Percentiles rank a stretch among this genome's conserved stretches.
These are phyloP conservation scores for Pimephales promelas DNA, from an alignment of 2,113 vertebrate genomes.

Conservation along the genomic window DNA sequence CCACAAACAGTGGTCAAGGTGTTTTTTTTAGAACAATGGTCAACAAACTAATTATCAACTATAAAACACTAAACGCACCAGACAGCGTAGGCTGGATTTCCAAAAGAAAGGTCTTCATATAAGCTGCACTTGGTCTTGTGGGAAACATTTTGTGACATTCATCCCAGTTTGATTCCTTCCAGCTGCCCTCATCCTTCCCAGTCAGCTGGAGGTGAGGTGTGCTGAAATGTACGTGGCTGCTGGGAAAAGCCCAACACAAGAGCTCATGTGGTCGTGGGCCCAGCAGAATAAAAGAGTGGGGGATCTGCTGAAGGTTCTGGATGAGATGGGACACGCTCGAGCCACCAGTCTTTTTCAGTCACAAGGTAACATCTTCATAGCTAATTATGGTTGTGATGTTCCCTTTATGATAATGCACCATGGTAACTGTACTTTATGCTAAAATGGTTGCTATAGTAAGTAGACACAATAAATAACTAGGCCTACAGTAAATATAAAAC, in stretches of 20 bases:
- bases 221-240: conserved; percentile 72
- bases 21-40: background rate
- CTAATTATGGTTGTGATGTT: background rate
- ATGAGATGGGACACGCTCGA: conserved; percentile 77
- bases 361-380: conserved; percentile 51
- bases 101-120: background rate
- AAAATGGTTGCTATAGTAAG: background rate
- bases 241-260: conserved; percentile 76
- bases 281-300: conserved; percentile 78
- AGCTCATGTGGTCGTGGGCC: conserved; percentile 82
- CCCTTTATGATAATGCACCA: background rate
- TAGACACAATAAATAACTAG: background rate
- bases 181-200: conserved; percentile 73
- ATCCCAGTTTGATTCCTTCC: background rate
- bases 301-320: conserved; percentile 74
- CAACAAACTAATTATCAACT: background rate
- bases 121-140: background rate
- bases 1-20: background rate
- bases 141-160: background rate
- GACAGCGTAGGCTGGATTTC: background rate
- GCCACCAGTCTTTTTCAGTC: conserved; percentile 72
- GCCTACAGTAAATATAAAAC: no score
- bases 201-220: conserved; percentile 73
- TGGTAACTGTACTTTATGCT: no score
- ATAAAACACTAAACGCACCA: background rate